A percentile compares a stretch with the other conserved stretches of the same genome.
phyloP scores from a whole-genome alignment of 2,888 invertebrate genomes.

The Uloborus plumipes region DNA sequence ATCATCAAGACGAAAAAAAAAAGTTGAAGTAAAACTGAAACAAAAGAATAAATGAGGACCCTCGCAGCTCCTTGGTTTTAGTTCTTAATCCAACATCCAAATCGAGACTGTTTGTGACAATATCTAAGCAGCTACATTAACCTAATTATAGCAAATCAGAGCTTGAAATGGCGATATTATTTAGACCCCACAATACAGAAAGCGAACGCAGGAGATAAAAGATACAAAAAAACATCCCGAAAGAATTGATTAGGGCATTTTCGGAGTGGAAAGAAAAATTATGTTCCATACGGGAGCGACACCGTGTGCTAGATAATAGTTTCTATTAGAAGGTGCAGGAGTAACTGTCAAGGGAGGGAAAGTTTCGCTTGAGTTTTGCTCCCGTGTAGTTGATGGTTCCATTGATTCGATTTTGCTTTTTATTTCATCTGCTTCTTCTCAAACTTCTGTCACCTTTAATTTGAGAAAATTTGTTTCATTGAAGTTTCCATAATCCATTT shows the following conservation, averaged over 20 bases:
- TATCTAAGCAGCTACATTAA: constrained; percentile 55
- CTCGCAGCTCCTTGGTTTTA: too few relatives aligned
- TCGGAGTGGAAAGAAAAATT: constrained; percentile 34
- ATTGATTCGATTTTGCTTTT: constrained; percentile 25
- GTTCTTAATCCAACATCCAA: too few relatives aligned
- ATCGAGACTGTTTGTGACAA: not conserved
- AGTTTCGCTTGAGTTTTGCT: constrained; percentile 20
- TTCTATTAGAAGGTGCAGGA: constrained; percentile 44
- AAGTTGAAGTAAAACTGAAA: too few relatives aligned
- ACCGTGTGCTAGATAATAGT: constrained; percentile 42
- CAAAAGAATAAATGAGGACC: too few relatives aligned
- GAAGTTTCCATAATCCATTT: too few relatives aligned
- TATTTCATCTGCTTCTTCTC: not conserved
- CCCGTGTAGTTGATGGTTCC: constrained; percentile 16
- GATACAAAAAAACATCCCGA: constrained; percentile 14
- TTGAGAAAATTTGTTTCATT: not conserved
- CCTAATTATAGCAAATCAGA: constrained; percentile 39
- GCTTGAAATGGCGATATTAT: constrained; percentile 40
- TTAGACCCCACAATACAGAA: constrained; percentile 21
- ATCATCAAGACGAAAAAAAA: too few relatives aligned
- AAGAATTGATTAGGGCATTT: constrained; percentile 48
- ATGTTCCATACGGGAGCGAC: constrained; percentile 24
- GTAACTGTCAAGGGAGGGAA: constrained; percentile 22
- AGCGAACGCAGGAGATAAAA: constrained; percentile 16
- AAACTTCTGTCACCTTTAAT: not conserved